Conservation (phyloP, 1,140 invertebrate species). For the Bombyx mandarina region DNA sequence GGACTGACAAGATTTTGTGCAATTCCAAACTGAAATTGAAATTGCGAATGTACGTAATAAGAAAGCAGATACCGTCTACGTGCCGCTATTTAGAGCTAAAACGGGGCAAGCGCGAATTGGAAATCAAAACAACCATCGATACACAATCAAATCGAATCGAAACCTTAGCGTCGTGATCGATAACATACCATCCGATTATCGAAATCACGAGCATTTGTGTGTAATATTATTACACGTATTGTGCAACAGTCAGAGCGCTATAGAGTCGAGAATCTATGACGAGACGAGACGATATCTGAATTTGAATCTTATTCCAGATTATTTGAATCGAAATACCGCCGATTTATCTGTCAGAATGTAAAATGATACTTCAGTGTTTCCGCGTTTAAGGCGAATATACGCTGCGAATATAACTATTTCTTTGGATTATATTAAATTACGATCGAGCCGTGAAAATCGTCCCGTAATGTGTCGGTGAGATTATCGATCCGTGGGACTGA, state of each 20-base stretch:
- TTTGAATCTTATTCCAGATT: constrained; percentile 17
- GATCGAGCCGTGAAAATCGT: constrained; percentile 65
- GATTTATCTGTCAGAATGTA: neutral
- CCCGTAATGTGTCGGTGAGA: constrained; percentile 63
- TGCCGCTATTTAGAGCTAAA: constrained; percentile 65
- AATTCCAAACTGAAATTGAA: constrained; percentile 48
- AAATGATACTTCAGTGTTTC: constrained; percentile 7
- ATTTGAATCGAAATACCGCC: constrained; percentile 12
- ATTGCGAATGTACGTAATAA: constrained; percentile 42
- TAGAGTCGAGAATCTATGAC: constrained; percentile 12
- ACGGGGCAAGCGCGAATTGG: constrained; percentile 65
- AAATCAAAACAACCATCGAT: constrained; percentile 66
- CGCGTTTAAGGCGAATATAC: constrained; percentile 13
- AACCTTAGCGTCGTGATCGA: constrained; percentile 64
- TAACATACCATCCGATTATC: constrained; percentile 58
- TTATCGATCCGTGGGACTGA: constrained; percentile 54
- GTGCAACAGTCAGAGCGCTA: constrained; percentile 11
- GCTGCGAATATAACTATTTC: constrained; percentile 58
- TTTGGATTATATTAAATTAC: constrained; percentile 71
- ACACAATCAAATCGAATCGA: constrained; percentile 64
- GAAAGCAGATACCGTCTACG: constrained; percentile 38
- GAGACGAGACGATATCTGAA: constrained; percentile 14
- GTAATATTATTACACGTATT: constrained; percentile 7
- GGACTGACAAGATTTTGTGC: constrained; percentile 6
- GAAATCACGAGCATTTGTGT: constrained; percentile 62